Conservation (phyloP, 2,797 vertebrate genomes). For the Falco berigora region DNA sequence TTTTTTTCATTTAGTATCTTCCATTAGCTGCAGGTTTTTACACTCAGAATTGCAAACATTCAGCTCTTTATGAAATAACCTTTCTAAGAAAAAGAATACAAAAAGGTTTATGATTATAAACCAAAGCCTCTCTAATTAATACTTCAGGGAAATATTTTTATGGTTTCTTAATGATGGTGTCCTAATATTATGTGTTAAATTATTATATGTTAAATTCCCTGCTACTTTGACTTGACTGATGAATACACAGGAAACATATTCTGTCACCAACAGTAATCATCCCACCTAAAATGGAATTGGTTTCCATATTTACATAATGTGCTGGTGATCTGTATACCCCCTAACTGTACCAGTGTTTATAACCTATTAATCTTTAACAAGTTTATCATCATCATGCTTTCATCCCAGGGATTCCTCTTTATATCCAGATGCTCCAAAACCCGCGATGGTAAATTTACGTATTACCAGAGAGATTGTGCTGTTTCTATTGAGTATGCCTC, state of each 20-base stretch:
- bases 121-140: constrained; percentile 63
- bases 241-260: constrained; percentile 13
- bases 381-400: background rate
- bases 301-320: constrained; percentile 45
- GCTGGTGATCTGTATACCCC: constrained; percentile 1
- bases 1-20: background rate
- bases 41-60: background rate
- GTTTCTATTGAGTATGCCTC: background rate
- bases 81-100: constrained; percentile 7
- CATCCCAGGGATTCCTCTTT: background rate
- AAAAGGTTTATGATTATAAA: constrained; percentile 45
- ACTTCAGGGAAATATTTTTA: constrained; percentile 32
- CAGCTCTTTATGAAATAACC: constrained; percentile 52
- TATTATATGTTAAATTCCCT: constrained; percentile 22
- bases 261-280: constrained; percentile 3
- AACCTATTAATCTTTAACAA: constrained; percentile 14
- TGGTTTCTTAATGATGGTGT: constrained; percentile 37
- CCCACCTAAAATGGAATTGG: constrained; percentile 32
- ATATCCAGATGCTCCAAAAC: background rate
- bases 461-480: background rate
- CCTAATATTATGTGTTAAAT: constrained; percentile 43
- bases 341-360: constrained; percentile 16
- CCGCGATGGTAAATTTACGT: background rate
- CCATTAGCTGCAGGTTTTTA: background rate
- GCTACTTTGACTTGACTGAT: constrained; percentile 35